Base-by-base conservation (phyloP, 2,797 vertebrate species). In the Phoxinus dragarum region DNA sequence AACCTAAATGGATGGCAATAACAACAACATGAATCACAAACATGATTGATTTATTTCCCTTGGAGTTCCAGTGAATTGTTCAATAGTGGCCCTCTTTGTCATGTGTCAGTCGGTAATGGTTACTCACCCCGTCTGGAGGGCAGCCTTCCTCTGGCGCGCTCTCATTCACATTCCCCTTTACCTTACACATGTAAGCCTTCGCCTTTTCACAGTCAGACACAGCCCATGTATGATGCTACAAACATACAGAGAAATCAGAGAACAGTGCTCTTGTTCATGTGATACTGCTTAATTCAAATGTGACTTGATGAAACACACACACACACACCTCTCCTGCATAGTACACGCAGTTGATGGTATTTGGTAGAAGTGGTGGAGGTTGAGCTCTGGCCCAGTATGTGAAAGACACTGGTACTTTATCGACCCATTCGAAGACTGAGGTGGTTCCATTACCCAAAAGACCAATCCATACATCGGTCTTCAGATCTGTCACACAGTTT, bases 301-400 rank as follows among this genome's bases (percentile, higher is more conserved):
- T 10, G 49, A 69, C 27, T 10, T 9, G 11, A 49, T 17, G 5
- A 68, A 69, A 81, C 44, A 78, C 36, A 38, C 36, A 59, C 21
- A 23, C 21, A 82, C 87, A 84, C 94, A 97, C 97, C 95, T 95
- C 79, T 88, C 94, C 96, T 61, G 92, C 94, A 91, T 97, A 97
- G 40, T 94, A 96, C 86, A 98, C 97, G 3, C 98, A 99, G 91
- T 92, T 96, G 54, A 91, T 92, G 68, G 90, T 95, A 81, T 89
- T 92, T 59, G 91, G 90, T 73, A 91, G 87, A 42, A 84, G 91
- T 82, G 92, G 91, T 86, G 90, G 5, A 1, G 98, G 98, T 72
- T 99, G 95, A 90, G 95, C 93, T 76, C 91, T 91, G 89, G 92
- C 94, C 98, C 98, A 99, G 36, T 96, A 97, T 0, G 97, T 98